Percentiles rank a stretch among this genome's conserved stretches.
These are phyloP conservation scores for Jacana jacana DNA, from an alignment of 2,113 vertebrate genomes.

Conservation along the genomic window DNA sequence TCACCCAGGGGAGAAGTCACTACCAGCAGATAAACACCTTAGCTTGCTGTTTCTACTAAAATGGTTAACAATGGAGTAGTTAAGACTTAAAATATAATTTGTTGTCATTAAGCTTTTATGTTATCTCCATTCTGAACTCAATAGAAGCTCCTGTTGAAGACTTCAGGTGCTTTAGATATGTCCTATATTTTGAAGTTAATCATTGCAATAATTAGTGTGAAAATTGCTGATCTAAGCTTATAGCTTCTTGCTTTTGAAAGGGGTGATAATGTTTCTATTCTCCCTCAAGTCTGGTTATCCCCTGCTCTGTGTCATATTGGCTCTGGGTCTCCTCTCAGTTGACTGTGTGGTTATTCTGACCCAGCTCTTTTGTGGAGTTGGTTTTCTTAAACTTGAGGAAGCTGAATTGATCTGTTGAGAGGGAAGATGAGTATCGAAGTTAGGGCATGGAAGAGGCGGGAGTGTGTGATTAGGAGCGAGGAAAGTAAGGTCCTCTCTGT, in stretches of 20 bases:
- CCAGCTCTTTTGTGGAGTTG: not conserved
- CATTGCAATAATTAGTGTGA: not conserved
- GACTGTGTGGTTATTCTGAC: not conserved
- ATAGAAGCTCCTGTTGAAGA: not conserved
- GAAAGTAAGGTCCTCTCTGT: not conserved
- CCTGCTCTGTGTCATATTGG: not conserved
- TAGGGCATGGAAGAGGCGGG: not conserved
- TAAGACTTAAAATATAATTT: constrained; percentile 50
- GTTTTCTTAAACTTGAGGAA: not conserved
- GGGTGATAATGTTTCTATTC: not conserved
- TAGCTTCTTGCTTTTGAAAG: not conserved
- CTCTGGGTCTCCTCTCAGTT: not conserved
- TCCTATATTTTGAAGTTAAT: not conserved
- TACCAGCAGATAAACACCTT: constrained; percentile 43
- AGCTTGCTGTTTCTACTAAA: constrained; percentile 53
- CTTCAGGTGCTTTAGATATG: not conserved
- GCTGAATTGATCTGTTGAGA: not conserved
- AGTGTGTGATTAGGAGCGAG: rapidly evolving
- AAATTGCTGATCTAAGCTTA: not conserved
- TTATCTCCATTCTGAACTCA: constrained; percentile 13
- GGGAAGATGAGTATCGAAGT: not conserved
- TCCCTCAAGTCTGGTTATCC: not conserved
- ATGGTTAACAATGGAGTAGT: constrained; percentile 35
- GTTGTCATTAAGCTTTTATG: constrained; percentile 46
- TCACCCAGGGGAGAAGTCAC: constrained; percentile 32